Evolutionary conservation across 2,797 vertebrate genomes (phyloP), one percentile per base, ranked within the genome.

Genomic region (Schizopygopsis malacanthus): DNA sequence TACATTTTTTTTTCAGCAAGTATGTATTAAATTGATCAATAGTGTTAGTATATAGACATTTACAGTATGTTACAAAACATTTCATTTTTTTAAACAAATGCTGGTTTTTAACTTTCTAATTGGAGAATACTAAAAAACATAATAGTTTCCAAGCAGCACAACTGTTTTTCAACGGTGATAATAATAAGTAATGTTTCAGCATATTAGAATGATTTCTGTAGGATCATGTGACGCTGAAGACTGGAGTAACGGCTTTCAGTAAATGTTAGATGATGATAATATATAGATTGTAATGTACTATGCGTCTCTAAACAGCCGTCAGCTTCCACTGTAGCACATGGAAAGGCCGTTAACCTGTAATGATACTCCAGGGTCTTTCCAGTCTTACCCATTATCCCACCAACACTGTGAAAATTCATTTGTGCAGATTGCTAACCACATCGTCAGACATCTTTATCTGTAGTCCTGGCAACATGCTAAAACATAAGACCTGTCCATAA

Each of bases 401-500:
- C 63, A 87, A 76, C 28, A 37, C 67, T 10, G 20, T 71, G 28
- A 22, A 84, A 83, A 83, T 87, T 81, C 39, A 87, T 80, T 71
- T 77, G 37, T 76, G 65, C 81, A 69, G 80, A 79, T 85, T 81
- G 76, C 56, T 83, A 78, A 73, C 65, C 77, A 41, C 81, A 88
- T 77, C 8, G 11, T 77, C 59, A 81, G 12, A n/a, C 71, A 79
- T 75, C 56, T 88, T 82, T 33, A 89, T 89, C 75, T 87, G 71
- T 89, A 82, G 79, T 87, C 88, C 86, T 77, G 13, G 84, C 72
- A 81, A 72, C 87, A 90, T 20, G 75, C 81, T 43, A 28, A 39
- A 65, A 54, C 41, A n/a, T 28, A 76, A 80, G 28, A 77, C 6
- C 50, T 20, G 63, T 67, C 43, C 9, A 59, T 15, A 33, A 33